Conservation (phyloP, 2,888 invertebrate genomes). For the Drosophila birchii region DNA sequence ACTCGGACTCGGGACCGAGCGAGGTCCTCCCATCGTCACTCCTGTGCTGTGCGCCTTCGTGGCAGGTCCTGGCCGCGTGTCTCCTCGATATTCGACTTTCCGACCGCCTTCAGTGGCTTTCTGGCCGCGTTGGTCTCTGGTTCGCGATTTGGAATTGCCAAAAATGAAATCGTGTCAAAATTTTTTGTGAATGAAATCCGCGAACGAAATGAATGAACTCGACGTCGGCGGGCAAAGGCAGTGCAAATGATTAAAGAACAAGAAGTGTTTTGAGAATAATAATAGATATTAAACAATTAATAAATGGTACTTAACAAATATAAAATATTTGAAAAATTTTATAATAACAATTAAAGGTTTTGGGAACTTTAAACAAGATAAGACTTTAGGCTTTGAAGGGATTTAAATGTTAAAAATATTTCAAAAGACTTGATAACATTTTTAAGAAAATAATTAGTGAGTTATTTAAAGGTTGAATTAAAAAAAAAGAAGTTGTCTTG, state of each 20-base stretch:
- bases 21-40: constrained; percentile 47
- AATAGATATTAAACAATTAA: background rate
- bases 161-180: constrained; percentile 15
- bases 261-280: constrained; percentile 5
- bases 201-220: constrained; percentile 36
- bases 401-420: background rate
- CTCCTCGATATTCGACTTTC: constrained; percentile 22
- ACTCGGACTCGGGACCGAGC: constrained; percentile 57
- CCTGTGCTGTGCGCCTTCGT: constrained; percentile 46
- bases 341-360: background rate
- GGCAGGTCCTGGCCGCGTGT: constrained; percentile 50
- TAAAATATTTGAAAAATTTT: background rate
- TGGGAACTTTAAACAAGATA: too few relatives aligned
- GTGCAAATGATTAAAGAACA: constrained; percentile 1
- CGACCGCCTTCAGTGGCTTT: constrained; percentile 62
- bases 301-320: background rate
- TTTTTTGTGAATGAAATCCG: constrained; percentile 57
- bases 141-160: constrained; percentile 39
- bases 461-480: background rate
- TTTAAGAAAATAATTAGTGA: background rate
- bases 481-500: background rate
- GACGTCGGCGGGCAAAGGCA: background rate
- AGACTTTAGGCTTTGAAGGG: background rate
- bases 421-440: background rate
- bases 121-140: constrained; percentile 54